phyloP scores from a whole-genome alignment of 2,888 invertebrate genomes.

The Pharmacophagus antenor region DNA sequence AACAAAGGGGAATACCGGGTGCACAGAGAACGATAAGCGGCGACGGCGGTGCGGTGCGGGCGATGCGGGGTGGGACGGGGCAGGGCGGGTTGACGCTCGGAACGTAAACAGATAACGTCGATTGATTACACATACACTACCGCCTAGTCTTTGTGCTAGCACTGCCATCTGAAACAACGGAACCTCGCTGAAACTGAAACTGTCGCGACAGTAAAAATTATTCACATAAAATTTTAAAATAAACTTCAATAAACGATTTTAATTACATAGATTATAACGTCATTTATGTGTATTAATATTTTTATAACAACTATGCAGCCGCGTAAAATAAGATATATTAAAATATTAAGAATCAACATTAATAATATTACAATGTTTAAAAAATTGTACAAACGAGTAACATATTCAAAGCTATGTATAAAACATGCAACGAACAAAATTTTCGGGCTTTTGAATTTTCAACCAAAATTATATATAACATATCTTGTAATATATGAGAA shows the following conservation, averaged over 20 bases:
- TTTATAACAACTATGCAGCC: too few relatives aligned
- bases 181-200: conserved; percentile 16
- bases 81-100: conserved; percentile 58
- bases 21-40: conserved; percentile 46
- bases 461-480: too few relatives aligned
- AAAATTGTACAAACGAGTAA: too few relatives aligned
- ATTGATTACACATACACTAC: conserved; percentile 61
- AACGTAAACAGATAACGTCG: conserved; percentile 66
- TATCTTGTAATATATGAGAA: too few relatives aligned
- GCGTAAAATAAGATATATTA: too few relatives aligned
- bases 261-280: not conserved
- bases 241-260: not conserved
- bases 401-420: too few relatives aligned
- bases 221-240: not conserved
- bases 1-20: conserved; percentile 63
- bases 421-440: too few relatives aligned
- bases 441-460: too few relatives aligned
- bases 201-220: not conserved
- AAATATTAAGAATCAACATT: too few relatives aligned
- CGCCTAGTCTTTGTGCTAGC: conserved; percentile 49
- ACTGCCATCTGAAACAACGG: conserved; percentile 27
- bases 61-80: conserved; percentile 38
- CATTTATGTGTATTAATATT: too few relatives aligned
- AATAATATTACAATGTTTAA: too few relatives aligned
- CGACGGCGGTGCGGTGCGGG: conserved; percentile 28